Conservation (phyloP, 2,113 vertebrate species). For the Heterocephalus glaber region DNA sequence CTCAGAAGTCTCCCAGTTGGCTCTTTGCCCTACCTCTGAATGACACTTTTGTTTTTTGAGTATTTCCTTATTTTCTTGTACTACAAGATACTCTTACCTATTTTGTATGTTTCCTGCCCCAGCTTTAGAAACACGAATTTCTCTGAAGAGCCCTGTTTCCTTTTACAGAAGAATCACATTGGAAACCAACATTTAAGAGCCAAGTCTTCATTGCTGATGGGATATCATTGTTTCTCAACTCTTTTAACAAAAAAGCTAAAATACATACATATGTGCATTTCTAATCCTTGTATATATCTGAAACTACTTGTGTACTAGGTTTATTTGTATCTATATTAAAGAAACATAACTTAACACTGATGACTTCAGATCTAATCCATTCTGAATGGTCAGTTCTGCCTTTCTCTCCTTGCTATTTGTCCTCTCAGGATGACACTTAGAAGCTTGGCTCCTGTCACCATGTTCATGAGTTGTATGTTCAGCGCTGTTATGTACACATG, state of each 20-base stretch:
- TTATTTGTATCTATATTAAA: neutral
- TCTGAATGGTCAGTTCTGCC: neutral
- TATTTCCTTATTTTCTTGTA: neutral
- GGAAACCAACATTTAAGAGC: neutral
- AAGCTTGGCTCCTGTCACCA: neutral
- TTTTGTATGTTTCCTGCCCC: neutral
- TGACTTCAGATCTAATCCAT: neutral
- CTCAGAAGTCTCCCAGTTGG: neutral
- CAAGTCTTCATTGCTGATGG: neutral
- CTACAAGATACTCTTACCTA: too few species aligned
- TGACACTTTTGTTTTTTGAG: neutral
- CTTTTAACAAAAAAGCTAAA: neutral
- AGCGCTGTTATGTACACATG: neutral
- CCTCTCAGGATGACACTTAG: neutral
- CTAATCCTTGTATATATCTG: neutral
- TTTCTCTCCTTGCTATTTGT: neutral
- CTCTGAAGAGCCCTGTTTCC: neutral
- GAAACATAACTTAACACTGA: neutral
- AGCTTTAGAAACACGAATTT: neutral
- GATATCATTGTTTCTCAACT: neutral
- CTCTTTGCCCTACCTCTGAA: neutral
- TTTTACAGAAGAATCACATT: neutral
- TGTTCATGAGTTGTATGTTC: neutral
- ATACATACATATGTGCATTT: neutral
- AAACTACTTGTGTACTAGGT: neutral